Conservation (phyloP, 2,888 invertebrate species). For the Agrotis segetum region DNA sequence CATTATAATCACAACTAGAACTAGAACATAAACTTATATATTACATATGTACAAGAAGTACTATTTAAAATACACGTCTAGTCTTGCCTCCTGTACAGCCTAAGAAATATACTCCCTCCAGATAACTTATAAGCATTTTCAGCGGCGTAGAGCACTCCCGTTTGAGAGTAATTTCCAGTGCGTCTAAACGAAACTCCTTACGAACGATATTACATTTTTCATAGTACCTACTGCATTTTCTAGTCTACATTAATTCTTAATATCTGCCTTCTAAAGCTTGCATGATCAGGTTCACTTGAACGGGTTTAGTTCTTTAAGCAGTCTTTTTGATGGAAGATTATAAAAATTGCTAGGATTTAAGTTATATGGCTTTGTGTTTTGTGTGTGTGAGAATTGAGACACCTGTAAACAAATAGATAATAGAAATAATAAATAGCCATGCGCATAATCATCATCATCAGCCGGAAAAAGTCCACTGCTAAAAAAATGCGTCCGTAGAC, state of each 20-base stretch:
- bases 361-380: neutral
- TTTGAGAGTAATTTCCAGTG: conserved; percentile 52
- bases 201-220: conserved; percentile 57
- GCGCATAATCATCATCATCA: too few relatives aligned
- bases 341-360: neutral
- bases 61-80: neutral
- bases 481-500: too few relatives aligned
- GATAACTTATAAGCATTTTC: conserved; percentile 53
- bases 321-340: conserved; percentile 10
- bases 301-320: conserved; percentile 14
- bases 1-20: too few relatives aligned
- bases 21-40: neutral
- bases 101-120: conserved; percentile 12
- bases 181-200: conserved; percentile 46
- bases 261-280: conserved; percentile 38
- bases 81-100: neutral
- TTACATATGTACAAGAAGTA: neutral
- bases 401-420: too few relatives aligned
- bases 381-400: too few relatives aligned
- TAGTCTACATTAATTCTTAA: conserved; percentile 57
- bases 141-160: conserved; percentile 46
- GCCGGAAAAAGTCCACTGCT: too few relatives aligned
- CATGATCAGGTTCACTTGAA: conserved; percentile 40
- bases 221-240: conserved; percentile 59
- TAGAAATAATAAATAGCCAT: too few relatives aligned